These are phyloP conservation scores for Procavia capensis DNA, from an alignment of 2,113 vertebrate genomes.

Conservation along the genomic window DNA sequence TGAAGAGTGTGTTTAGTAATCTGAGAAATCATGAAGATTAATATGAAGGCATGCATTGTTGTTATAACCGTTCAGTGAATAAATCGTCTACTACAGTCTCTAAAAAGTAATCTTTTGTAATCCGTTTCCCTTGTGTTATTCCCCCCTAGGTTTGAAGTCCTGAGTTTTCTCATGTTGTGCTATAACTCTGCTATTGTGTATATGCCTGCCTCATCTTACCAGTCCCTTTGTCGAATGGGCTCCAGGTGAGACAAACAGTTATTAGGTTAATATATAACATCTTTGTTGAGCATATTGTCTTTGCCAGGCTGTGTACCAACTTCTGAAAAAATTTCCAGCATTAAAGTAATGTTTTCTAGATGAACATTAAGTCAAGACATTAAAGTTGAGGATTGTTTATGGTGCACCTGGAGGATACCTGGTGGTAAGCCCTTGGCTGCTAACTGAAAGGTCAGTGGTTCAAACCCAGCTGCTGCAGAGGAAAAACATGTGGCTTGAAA, in stretches of 20 bases:
- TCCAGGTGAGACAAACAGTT: conserved; percentile 91
- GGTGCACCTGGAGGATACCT: not conserved
- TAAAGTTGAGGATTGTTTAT: conserved; percentile 35
- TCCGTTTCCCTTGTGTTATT: conserved; percentile 62
- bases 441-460: not conserved
- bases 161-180: conserved; percentile 98
- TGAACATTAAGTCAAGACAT: not conserved
- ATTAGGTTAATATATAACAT: no score
- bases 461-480: not conserved
- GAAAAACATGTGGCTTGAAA: not conserved
- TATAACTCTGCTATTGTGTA: conserved; percentile 98
- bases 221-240: conserved; percentile 96
- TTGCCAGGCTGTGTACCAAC: not conserved
- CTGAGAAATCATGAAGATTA: conserved; percentile 27
- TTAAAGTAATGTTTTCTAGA: conserved; percentile 29
- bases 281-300: conserved; percentile 16
- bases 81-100: not conserved
- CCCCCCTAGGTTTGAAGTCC: conserved; percentile 95
- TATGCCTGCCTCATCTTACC: conserved; percentile 97
- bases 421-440: not conserved
- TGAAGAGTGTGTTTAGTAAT: not conserved
- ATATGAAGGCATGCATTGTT: not conserved
- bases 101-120: conserved; percentile 58
- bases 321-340: conserved; percentile 3
- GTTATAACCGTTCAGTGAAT: conserved; percentile 35